Evolutionary conservation across 2,797 vertebrate species (phyloP), one percentile per base, ranked within the genome.

Genomic region (Tauraco hartlaubi): DNA sequence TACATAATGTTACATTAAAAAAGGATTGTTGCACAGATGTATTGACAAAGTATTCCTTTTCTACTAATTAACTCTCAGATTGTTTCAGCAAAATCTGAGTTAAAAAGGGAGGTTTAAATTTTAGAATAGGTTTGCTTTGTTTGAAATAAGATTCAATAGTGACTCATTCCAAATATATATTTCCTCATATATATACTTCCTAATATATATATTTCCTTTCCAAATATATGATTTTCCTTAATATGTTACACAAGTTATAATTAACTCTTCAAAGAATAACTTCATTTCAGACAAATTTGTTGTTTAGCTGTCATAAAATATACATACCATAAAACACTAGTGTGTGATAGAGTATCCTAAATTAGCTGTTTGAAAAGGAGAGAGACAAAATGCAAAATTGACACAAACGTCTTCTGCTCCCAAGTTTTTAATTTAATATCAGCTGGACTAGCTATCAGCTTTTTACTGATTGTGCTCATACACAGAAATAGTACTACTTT

Each of bases 231-330:
- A 96, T 97, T 95, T 94, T 93, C 54, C 92, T 92, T 93, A 95
- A 95, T 94, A 66, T 64, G 67, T 86, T 93, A 92, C 48, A 64
- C 75, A 63, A 61, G 80, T 95, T 94, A 94, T 95, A 96, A 96
- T 97, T 95, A 96, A 96, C 88, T 92, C 88, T 86, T 97, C 80
- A 95, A 96, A 89, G 80, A 93, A 95, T 76, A 92, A 63, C 67
- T 96, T 82, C 6, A 0, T 87, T 96, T 95, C 71, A 95, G 94
- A 95, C 83, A 93, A 92, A 93, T 95, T 93, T 95, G 77, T 96
- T 95, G 94, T 94, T 88, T 95, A 91, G 51, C 86, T 96, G 92
- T 95, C 91, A 93, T 66, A 92, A 92, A 95, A 90, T 58, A 84
- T 58, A 73, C 71, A 88, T 95, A 85, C 80, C 63, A n/a, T 95